phyloP scores from a whole-genome alignment of 2,113 vertebrate species.

The Psilopsiagon aurifrons region DNA sequence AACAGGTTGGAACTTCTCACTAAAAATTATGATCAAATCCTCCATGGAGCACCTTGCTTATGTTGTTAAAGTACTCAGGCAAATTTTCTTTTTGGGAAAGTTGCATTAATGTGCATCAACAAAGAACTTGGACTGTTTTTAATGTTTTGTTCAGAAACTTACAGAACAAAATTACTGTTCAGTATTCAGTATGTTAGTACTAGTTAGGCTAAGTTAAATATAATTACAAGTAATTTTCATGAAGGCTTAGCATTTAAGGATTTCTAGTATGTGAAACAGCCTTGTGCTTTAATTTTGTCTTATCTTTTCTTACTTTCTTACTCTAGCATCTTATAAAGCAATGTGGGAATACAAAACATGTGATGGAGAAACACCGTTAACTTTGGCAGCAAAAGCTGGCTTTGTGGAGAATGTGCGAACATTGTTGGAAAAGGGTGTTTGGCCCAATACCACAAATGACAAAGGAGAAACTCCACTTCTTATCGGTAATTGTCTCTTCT shows the following conservation, averaged over 20 bases:
- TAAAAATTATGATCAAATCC: background rate
- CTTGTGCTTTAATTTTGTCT: background rate
- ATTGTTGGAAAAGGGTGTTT: constrained; percentile 81
- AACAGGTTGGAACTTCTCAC: background rate
- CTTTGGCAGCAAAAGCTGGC: constrained; percentile 79
- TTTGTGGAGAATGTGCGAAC: constrained; percentile 75
- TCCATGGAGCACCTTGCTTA: background rate
- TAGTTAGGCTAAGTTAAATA: background rate
- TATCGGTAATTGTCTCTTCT: constrained; percentile 73
- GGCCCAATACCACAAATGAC: constrained; percentile 82
- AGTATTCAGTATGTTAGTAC: background rate
- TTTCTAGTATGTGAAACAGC: background rate
- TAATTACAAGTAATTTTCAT: background rate
- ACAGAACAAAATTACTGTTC: background rate
- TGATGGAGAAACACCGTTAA: constrained; percentile 84
- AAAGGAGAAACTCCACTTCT: constrained; percentile 85
- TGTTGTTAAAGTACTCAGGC: background rate
- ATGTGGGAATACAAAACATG: constrained; percentile 83
- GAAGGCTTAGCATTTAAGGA: background rate
- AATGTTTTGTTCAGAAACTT: background rate
- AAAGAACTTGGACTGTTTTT: background rate
- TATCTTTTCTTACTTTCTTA: background rate
- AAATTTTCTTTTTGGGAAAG: background rate
- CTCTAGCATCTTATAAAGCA: constrained; percentile 75
- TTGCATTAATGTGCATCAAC: background rate